These are phyloP conservation scores for Tetramorium parvispinum DNA, from an alignment of 1,140 invertebrate species.

Conservation along the genomic window DNA sequence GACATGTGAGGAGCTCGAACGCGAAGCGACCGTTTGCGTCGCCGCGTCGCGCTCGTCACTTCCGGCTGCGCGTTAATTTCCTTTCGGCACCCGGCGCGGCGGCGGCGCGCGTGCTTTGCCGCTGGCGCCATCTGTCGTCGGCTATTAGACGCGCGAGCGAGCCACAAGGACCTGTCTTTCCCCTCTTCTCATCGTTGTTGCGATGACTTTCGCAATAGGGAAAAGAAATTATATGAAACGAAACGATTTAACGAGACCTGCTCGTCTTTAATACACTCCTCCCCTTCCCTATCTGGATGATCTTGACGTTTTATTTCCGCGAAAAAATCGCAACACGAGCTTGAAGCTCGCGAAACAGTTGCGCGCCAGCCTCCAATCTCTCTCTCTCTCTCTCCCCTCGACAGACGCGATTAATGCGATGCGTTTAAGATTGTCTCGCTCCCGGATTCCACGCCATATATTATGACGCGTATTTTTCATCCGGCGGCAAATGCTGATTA, in stretches of 20 bases:
- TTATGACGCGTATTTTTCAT: background rate
- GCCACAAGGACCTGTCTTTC: background rate
- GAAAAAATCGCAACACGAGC: background rate
- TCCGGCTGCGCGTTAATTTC: conserved; percentile 47
- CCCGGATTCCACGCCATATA: background rate
- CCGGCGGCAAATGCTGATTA: conserved; percentile 2
- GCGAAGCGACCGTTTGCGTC: conserved; percentile 1
- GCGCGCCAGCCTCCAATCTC: too few relatives aligned
- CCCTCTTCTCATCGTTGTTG: too few relatives aligned
- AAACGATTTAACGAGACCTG: conserved; percentile 2
- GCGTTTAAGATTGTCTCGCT: background rate
- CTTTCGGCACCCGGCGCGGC: background rate
- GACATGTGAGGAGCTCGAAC: background rate
- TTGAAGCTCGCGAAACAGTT: conserved; percentile 4
- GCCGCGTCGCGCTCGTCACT: background rate
- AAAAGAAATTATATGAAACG: conserved; percentile 13
- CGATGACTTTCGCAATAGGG: background rate
- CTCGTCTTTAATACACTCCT: background rate
- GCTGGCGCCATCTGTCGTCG: conserved; percentile 40
- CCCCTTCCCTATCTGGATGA: background rate
- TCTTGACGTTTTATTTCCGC: background rate
- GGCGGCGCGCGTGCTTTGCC: background rate
- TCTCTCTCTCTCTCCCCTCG: background rate
- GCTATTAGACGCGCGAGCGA: conserved; percentile 15
- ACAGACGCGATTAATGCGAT: background rate